These are phyloP conservation scores for Napeogenes sylphis DNA, from an alignment of 2,888 invertebrate species.

Conservation along the genomic window DNA sequence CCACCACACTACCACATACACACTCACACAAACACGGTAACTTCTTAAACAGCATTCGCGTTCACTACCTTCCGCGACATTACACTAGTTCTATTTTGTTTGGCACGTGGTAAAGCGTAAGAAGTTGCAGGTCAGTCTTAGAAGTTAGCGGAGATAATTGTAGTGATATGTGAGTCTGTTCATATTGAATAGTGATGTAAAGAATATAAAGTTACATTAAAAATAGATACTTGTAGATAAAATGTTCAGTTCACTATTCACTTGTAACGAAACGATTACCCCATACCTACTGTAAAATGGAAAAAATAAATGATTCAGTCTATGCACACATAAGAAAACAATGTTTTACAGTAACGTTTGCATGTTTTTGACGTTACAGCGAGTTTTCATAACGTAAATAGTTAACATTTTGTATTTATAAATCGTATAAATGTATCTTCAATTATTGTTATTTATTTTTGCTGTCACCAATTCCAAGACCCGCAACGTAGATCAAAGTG, in stretches of 20 bases:
- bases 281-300: constrained; percentile 6
- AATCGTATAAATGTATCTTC: neutral
- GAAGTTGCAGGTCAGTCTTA: constrained; percentile 59
- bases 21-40: constrained; percentile 35
- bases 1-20: constrained; percentile 52
- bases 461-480: neutral
- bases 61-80: constrained; percentile 22
- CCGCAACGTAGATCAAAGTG: constrained; percentile 21
- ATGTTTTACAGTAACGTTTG: too few relatives aligned
- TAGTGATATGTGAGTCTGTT: constrained; percentile 65
- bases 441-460: constrained; percentile 2
- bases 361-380: too few relatives aligned
- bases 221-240: constrained; percentile 5
- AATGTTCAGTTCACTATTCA: neutral
- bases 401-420: neutral
- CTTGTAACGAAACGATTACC: constrained; percentile 1
- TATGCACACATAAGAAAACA: neutral
- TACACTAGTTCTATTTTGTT: constrained; percentile 28
- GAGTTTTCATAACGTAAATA: too few relatives aligned
- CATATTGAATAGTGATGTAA: constrained; percentile 15
- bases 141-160: constrained; percentile 52
- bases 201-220: constrained; percentile 7
- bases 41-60: constrained; percentile 33
- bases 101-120: constrained; percentile 46
- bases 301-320: constrained; percentile 6